These are phyloP conservation scores for Chaetophractus vellerosus DNA, from an alignment of 2,797 vertebrate genomes.

Conservation along the genomic window DNA sequence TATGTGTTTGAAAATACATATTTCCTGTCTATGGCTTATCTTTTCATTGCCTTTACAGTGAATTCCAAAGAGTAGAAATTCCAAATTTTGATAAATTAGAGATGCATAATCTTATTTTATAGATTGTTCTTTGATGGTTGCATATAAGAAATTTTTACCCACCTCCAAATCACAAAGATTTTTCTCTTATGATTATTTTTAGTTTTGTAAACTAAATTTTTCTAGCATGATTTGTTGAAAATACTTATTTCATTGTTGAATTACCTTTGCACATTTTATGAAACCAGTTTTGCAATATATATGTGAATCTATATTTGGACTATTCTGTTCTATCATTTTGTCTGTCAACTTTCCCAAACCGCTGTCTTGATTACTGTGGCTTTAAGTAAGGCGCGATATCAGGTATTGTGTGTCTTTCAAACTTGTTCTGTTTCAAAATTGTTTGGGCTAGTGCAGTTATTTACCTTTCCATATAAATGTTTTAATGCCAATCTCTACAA, in stretches of 20 bases:
- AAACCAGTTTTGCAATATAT: neutral
- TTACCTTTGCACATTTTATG: neutral
- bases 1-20: no score
- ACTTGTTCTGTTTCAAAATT: no score
- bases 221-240: neutral
- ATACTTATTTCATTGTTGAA: neutral
- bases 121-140: neutral
- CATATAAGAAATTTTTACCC: neutral
- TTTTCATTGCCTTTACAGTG: no score
- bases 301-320: neutral
- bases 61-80: no score
- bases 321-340: neutral
- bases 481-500: neutral
- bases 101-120: neutral
- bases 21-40: no score
- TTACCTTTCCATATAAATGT: neutral
- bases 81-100: neutral
- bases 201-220: neutral
- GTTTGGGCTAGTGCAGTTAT: no score
- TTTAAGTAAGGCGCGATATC: no score
- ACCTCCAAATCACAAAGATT: no score
- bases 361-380: no score
- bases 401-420: no score
- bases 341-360: no score
- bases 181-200: neutral